phyloP scores from a whole-genome alignment of 2,888 invertebrate species.

The Drosophila formosana region DNA sequence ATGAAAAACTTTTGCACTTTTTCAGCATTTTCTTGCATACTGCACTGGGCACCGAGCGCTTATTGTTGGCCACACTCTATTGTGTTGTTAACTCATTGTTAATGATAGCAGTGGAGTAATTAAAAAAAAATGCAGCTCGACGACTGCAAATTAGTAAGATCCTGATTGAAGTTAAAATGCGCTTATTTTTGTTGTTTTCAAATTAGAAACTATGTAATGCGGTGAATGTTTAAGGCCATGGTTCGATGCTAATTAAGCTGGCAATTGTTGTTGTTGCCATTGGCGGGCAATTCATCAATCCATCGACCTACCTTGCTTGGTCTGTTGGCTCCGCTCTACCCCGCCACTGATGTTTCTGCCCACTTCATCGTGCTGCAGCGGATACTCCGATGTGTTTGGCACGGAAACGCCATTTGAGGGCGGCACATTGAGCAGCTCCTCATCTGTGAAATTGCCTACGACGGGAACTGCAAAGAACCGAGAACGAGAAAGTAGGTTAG shows the following conservation, averaged over 20 bases:
- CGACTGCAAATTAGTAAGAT: conserved; percentile 10
- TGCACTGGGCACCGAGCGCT: neutral
- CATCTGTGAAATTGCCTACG: conserved; percentile 88
- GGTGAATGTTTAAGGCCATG: neutral
- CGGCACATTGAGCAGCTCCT: conserved; percentile 85
- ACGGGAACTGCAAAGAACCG: conserved; percentile 86
- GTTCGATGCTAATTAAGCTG: conserved; percentile 10
- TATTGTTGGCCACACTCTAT: conserved; percentile 48
- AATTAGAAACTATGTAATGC: neutral
- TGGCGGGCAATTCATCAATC: neutral
- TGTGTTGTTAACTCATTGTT: conserved; percentile 46
- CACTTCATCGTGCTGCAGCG: conserved; percentile 89
- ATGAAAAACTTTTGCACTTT: conserved; percentile 45
- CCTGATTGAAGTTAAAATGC: neutral
- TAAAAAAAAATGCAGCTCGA: conserved; percentile 7
- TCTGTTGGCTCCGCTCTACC: conserved; percentile 85
- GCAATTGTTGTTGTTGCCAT: neutral
- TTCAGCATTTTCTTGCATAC: conserved; percentile 32
- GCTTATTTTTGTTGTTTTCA: neutral
- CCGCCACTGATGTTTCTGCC: conserved; percentile 83
- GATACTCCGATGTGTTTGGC: conserved; percentile 87
- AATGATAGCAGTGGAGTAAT: conserved; percentile 22
- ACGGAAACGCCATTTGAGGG: conserved; percentile 65
- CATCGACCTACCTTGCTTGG: conserved; percentile 80
- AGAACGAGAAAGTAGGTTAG: conserved; percentile 42